A percentile compares a stretch with the other conserved stretches of the same genome.
phyloP scores from a whole-genome alignment of 2,797 vertebrate species.

The Manis crassicaudata region DNA sequence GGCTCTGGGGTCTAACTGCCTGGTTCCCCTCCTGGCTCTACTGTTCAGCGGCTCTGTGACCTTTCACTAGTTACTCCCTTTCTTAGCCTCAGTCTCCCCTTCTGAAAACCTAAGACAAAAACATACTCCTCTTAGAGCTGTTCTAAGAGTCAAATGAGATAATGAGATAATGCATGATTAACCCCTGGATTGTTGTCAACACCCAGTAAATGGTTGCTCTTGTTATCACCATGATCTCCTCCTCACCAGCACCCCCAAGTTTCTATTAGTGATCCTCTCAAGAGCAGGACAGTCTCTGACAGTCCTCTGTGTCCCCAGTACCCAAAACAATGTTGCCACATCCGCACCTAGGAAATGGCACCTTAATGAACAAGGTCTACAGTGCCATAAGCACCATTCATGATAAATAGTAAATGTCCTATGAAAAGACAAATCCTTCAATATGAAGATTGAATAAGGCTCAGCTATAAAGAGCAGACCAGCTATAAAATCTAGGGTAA shows the following conservation, averaged over 20 bases:
- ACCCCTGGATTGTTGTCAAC: background rate
- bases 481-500: background rate
- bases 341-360: background rate
- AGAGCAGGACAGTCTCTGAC: background rate
- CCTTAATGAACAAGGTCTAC: background rate
- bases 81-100: background rate
- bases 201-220: background rate
- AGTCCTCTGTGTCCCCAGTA: background rate
- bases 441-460: slow-evolving; percentile 22
- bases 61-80: background rate
- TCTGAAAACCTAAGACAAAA: slow-evolving; percentile 34
- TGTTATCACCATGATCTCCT: background rate
- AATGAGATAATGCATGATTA: background rate
- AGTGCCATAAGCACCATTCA: background rate
- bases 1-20: background rate
- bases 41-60: background rate
- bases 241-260: background rate
- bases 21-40: background rate
- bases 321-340: background rate
- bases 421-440: background rate
- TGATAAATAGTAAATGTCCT: background rate
- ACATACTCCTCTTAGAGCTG: background rate
- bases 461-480: background rate
- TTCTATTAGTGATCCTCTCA: background rate
- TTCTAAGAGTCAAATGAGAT: slow-evolving; percentile 31